phyloP scores from a whole-genome alignment of 2,113 vertebrate species.

The Tachuris rubrigastra region DNA sequence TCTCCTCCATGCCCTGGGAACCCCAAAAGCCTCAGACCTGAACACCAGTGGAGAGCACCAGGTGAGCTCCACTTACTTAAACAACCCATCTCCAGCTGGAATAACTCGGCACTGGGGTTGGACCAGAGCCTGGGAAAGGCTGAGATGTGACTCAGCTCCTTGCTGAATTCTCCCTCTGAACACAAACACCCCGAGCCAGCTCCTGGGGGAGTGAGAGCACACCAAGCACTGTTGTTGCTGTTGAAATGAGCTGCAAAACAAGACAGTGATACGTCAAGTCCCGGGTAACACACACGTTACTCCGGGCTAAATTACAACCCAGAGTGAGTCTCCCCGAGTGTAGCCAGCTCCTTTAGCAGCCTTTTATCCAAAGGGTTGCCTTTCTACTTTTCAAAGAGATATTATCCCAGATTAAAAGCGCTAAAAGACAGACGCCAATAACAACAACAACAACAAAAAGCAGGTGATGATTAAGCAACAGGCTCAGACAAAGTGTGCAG shows the following conservation, averaged over 20 bases:
- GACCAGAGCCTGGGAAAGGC: neutral
- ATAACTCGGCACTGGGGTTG: neutral
- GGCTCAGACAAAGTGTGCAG: neutral
- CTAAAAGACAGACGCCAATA: neutral
- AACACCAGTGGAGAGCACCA: neutral
- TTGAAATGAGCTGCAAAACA: neutral
- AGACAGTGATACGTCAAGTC: neutral
- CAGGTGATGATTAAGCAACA: constrained; percentile 15
- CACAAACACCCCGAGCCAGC: neutral
- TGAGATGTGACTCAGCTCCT: neutral
- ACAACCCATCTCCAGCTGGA: neutral
- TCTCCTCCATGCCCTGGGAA: neutral
- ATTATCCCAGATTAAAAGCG: constrained; percentile 38
- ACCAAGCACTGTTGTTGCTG: rapidly evolving
- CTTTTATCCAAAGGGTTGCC: constrained; percentile 8
- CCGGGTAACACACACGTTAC: neutral
- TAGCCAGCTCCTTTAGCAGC: neutral
- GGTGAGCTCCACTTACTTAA: neutral
- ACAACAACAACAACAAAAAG: neutral
- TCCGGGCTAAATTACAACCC: neutral
- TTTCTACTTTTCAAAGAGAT: constrained; percentile 37
- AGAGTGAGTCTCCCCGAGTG: neutral
- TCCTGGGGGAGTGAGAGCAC: rapidly evolving
- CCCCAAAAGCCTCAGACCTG: rapidly evolving
- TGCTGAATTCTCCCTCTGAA: neutral